These are phyloP conservation scores for Dipodomys stephensi DNA, from an alignment of 2,113 vertebrate genomes.

Conservation along the genomic window DNA sequence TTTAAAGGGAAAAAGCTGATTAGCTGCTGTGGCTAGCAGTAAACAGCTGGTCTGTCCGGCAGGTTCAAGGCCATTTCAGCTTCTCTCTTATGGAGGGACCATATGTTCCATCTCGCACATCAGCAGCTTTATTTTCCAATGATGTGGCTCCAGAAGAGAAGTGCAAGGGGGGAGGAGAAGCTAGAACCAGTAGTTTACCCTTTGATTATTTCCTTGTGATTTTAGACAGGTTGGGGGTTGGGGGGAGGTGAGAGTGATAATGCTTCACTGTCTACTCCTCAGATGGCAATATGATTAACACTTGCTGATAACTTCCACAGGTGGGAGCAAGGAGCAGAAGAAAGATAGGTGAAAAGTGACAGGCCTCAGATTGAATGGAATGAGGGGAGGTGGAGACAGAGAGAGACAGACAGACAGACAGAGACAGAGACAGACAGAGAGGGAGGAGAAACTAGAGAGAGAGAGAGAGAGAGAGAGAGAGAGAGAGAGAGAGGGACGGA, in stretches of 20 bases:
- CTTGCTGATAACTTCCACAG: background rate
- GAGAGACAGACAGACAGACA: background rate
- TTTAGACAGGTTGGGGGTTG: background rate
- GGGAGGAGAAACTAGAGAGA: too few relatives aligned
- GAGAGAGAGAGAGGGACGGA: too few relatives aligned
- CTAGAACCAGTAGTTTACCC: conserved; percentile 30
- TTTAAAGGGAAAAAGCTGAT: conserved; percentile 83
- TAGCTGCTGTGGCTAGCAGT: conserved; percentile 80
- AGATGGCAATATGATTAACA: conserved; percentile 12
- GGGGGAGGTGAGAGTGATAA: accelerated
- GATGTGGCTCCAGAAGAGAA: conserved; percentile 82
- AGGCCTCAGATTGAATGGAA: background rate
- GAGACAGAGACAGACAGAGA: too few relatives aligned
- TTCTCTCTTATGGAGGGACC: conserved; percentile 84
- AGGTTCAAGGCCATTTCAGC: conserved; percentile 86
- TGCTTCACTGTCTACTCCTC: background rate
- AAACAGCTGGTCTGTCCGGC: conserved; percentile 84
- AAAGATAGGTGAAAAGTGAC: background rate
- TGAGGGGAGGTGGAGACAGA: background rate
- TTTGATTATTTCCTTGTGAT: conserved; percentile 58
- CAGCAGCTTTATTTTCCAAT: conserved; percentile 86
- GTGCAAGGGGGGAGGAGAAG: conserved; percentile 65
- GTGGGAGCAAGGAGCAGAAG: background rate
- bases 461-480: background rate
- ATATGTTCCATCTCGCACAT: conserved; percentile 87